Percentiles rank a stretch among this genome's conserved stretches.
Evolutionary conservation across 2,113 vertebrate species (phyloP).

Genomic region (Enhydra lutris): DNA sequence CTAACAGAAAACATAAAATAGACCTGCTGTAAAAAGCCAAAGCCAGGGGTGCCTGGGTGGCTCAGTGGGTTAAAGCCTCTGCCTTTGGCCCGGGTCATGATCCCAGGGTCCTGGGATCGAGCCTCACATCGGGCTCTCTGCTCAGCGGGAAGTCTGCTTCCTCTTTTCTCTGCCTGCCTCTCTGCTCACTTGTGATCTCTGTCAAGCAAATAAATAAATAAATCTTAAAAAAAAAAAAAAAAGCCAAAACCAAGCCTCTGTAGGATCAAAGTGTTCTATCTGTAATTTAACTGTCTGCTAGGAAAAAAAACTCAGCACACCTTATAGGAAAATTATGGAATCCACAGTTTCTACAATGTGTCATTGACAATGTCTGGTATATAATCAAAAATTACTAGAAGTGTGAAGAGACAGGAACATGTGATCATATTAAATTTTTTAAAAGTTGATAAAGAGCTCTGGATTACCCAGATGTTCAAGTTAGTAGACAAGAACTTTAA

Average conservation of each 20-base stretch:
- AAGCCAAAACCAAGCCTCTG: neutral
- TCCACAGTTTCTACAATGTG: neutral
- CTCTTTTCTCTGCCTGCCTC: too few species aligned
- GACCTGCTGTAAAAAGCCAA: neutral
- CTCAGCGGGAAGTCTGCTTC: too few species aligned
- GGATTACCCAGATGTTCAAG: neutral
- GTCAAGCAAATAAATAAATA: too few species aligned
- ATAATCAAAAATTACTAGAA: neutral
- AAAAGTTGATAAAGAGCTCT: neutral
- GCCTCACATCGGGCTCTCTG: fast-evolving
- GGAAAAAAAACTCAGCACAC: neutral
- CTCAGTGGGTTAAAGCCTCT: too few species aligned
- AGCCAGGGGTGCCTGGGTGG: neutral
- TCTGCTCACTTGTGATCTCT: too few species aligned
- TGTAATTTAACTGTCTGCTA: neutral
- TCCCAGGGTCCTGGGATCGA: too few species aligned
- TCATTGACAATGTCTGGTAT: neutral
- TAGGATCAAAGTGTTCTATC: neutral
- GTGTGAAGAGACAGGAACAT: neutral
- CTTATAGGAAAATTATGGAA: neutral
- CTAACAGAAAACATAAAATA: neutral
- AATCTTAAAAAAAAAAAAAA: too few species aligned
- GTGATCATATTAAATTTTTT: neutral
- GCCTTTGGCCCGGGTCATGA: too few species aligned
- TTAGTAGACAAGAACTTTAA: neutral